Conservation (phyloP, 2,888 invertebrate genomes). For the Bugula neritina region DNA sequence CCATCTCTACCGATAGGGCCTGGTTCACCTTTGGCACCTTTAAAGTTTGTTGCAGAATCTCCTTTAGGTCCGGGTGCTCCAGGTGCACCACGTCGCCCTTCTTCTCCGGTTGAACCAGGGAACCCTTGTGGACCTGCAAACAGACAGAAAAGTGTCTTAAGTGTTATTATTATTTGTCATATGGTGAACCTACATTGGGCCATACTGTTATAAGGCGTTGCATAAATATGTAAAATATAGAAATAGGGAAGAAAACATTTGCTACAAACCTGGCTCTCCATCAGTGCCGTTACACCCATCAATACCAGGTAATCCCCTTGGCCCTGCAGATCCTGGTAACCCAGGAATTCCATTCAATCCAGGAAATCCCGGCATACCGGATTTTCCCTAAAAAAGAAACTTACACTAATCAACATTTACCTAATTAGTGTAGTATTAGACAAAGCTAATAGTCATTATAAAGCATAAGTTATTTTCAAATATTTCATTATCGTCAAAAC, state of each 20-base stretch:
- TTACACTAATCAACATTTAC: no score
- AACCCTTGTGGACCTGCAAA: not conserved
- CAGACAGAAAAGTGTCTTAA: no score
- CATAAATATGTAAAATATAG: no score
- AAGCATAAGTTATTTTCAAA: no score
- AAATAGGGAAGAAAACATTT: no score
- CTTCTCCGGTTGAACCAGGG: constrained; percentile 29
- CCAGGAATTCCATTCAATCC: constrained; percentile 29
- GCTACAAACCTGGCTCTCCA: constrained; percentile 8
- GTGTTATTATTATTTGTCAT: no score
- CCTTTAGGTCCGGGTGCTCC: constrained; percentile 23
- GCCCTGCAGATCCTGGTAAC: constrained; percentile 28
- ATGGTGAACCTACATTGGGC: no score
- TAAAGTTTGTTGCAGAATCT: constrained; percentile 23
- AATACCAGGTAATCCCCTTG: constrained; percentile 28
- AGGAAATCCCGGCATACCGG: constrained; percentile 26
- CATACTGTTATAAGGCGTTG: no score
- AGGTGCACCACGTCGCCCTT: constrained; percentile 22
- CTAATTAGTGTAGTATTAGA: no score
- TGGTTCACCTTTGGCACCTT: constrained; percentile 23
- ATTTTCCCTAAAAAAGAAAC: constrained; percentile 14
- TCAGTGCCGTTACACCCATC: constrained; percentile 23
- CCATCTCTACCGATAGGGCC: constrained; percentile 29
- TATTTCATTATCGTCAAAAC: no score
- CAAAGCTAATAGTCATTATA: no score